A percentile compares a stretch with the other conserved stretches of the same genome.
Conservation (phyloP, 2,113 vertebrate species). For the Todiramphus saurophagus region DNA sequence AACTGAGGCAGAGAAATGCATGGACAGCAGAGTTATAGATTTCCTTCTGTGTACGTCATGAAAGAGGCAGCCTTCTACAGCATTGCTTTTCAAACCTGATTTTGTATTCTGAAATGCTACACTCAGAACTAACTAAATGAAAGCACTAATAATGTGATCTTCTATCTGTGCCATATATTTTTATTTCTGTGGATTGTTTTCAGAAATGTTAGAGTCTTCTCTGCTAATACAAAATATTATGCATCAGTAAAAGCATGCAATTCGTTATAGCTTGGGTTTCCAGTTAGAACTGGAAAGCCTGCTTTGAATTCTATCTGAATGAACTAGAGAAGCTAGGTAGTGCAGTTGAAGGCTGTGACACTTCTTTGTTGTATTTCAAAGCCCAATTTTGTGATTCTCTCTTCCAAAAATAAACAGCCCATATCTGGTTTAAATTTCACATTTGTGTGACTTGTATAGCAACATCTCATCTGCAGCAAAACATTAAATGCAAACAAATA, state of each 20-base stretch:
- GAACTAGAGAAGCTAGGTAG: not conserved
- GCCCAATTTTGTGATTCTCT: not conserved
- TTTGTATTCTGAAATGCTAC: not conserved
- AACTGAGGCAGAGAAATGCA: not conserved
- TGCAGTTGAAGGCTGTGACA: not conserved
- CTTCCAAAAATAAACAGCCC: not conserved
- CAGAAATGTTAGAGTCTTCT: not conserved
- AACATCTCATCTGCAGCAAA: not conserved
- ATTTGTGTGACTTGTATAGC: not conserved
- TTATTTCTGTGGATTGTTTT: constrained; percentile 1
- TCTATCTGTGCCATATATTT: not conserved
- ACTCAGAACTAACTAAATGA: not conserved
- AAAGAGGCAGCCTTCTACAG: not conserved
- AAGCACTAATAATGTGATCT: not conserved
- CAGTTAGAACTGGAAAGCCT: not conserved
- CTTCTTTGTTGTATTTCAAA: not conserved
- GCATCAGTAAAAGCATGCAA: not conserved
- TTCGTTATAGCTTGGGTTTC: not conserved
- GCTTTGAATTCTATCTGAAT: not conserved
- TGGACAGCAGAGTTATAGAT: not conserved
- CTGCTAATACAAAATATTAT: not conserved
- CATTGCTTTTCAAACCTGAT: not conserved
- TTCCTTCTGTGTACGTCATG: not conserved
- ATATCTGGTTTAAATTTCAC: not conserved
- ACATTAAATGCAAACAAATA: not conserved